Evolutionary conservation across 2,888 invertebrate genomes (phyloP).

Genomic region (Caradrina kadenii): DNA sequence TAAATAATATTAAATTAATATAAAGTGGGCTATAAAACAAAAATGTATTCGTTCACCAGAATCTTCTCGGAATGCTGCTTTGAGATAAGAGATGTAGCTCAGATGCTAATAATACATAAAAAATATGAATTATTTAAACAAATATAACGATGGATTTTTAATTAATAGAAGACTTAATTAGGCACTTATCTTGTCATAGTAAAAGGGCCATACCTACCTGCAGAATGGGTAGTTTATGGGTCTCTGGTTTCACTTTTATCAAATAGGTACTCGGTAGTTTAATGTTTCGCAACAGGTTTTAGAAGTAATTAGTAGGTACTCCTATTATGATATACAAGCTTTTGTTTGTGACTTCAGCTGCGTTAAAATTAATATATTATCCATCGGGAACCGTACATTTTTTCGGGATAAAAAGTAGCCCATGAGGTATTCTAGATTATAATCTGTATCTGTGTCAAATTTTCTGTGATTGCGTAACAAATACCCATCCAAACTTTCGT

Average conservation of each 20-base stretch:
- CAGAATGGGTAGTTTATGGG: constrained; percentile 41
- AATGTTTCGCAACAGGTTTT: too few relatives aligned
- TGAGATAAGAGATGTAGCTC: constrained; percentile 59
- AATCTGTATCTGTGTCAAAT: too few relatives aligned
- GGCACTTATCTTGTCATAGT: constrained; percentile 49
- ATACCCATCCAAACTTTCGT: too few relatives aligned
- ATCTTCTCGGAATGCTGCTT: constrained; percentile 59
- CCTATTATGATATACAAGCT: too few relatives aligned
- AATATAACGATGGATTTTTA: constrained; percentile 62
- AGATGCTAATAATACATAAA: constrained; percentile 54
- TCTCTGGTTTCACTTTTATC: constrained; percentile 22
- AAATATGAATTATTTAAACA: constrained; percentile 66
- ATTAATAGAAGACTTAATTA: constrained; percentile 69
- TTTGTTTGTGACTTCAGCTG: too few relatives aligned
- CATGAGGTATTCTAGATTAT: too few relatives aligned
- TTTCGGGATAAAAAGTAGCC: too few relatives aligned
- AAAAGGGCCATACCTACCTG: constrained; percentile 15
- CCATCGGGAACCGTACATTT: too few relatives aligned
- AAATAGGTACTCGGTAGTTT: constrained; percentile 16
- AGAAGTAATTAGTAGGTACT: too few relatives aligned
- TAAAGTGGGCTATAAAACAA: constrained; percentile 63
- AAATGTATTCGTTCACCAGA: constrained; percentile 52
- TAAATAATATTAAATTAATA: constrained; percentile 65
- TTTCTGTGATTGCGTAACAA: too few relatives aligned
- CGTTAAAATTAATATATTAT: too few relatives aligned